These are phyloP conservation scores for Styela plicata DNA, from an alignment of 23 tunicate species.

Conservation along the genomic window DNA sequence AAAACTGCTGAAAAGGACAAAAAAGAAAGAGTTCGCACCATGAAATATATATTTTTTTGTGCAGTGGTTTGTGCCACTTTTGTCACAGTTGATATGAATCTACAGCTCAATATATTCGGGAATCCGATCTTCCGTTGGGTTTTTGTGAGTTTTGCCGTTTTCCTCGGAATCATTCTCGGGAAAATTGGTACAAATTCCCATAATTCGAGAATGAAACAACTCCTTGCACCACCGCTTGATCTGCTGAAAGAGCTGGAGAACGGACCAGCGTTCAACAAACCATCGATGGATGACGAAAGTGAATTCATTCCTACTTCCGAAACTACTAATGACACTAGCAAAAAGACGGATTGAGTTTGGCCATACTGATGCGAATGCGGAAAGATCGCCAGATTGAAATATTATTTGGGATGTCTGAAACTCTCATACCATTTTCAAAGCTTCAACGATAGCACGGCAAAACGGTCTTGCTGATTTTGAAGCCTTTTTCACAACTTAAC, in stretches of 20 bases:
- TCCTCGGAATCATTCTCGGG: not conserved
- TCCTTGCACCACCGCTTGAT: slow-evolving; percentile 19
- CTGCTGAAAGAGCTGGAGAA: slow-evolving; percentile 8
- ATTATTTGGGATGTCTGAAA: not conserved
- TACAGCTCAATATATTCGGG: not conserved
- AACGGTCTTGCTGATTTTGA: not conserved
- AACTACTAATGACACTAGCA: not conserved
- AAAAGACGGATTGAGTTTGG: not conserved
- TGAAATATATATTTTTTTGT: slow-evolving; percentile 12
- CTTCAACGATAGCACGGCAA: not conserved
- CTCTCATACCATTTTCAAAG: not conserved
- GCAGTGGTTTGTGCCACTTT: slow-evolving; percentile 20
- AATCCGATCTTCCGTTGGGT: slow-evolving; percentile 2
- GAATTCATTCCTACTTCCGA: not conserved
- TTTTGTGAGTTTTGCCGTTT: not conserved
- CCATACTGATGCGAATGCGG: not conserved
- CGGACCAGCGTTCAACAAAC: not conserved
- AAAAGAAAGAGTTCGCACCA: not conserved
- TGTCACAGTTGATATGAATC: slow-evolving; percentile 28
- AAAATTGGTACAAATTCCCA: not conserved
- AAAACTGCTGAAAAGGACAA: slow-evolving; percentile 11
- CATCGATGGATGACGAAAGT: not conserved
- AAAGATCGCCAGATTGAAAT: not conserved
- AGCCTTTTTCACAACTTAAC: not conserved
- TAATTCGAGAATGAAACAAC: not conserved